Conservation (phyloP, 2,797 vertebrate species). For the Sebastes trivittatus region DNA sequence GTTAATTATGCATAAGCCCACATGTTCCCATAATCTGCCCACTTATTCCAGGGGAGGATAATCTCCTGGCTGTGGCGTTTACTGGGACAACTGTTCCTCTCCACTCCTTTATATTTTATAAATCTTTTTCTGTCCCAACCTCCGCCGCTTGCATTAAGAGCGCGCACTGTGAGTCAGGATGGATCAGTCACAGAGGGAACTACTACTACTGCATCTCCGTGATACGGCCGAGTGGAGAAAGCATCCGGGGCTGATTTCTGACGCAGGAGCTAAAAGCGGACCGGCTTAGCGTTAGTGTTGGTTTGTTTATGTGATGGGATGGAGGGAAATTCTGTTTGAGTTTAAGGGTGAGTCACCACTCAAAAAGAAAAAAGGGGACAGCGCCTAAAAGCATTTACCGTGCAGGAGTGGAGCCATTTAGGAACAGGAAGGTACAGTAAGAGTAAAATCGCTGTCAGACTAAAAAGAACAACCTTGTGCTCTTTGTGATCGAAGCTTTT, state of each 20-base stretch:
- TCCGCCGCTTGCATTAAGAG: constrained; percentile 64
- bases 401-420: constrained; percentile 28
- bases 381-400: constrained; percentile 48
- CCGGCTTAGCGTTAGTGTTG: constrained; percentile 50
- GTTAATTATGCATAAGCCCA: constrained; percentile 83
- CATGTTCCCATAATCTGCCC: constrained; percentile 83
- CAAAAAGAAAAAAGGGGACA: constrained; percentile 41
- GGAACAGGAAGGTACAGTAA: constrained; percentile 30
- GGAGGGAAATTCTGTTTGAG: constrained; percentile 59
- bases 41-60: constrained; percentile 76
- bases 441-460: constrained; percentile 29
- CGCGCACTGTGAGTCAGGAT: constrained; percentile 62
- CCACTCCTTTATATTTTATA: constrained; percentile 82
- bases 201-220: constrained; percentile 18
- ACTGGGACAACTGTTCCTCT: constrained; percentile 74
- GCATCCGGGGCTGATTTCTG: constrained; percentile 49
- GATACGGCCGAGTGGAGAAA: constrained; percentile 31
- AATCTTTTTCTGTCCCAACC: constrained; percentile 64
- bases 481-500: constrained; percentile 46
- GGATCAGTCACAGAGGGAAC: constrained; percentile 73
- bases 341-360: constrained; percentile 61
- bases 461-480: constrained; percentile 37
- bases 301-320: constrained; percentile 66
- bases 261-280: constrained; percentile 72
- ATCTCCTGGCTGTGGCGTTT: constrained; percentile 68